A percentile compares a stretch with the other conserved stretches of the same genome.
phyloP scores from a whole-genome alignment of 2,797 vertebrate genomes.

The Peromyscus melanophrys region DNA sequence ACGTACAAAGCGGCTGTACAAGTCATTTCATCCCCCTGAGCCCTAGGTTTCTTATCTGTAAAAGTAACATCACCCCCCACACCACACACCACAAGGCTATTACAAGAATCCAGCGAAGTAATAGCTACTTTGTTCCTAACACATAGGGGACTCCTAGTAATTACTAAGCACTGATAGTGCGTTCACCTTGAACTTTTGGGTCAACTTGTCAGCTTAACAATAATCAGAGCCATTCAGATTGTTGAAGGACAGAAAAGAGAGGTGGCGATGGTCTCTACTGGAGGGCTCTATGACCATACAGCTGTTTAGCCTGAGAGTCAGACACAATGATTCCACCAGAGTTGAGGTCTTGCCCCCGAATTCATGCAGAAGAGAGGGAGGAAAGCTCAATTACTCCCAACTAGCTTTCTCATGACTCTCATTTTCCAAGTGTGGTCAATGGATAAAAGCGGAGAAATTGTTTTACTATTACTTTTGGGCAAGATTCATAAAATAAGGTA shows the following conservation, averaged over 20 bases:
- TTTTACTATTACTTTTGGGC: slow-evolving; percentile 5
- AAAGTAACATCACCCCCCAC: not conserved
- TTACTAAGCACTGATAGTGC: not conserved
- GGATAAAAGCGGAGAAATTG: not conserved
- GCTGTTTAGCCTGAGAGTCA: not conserved
- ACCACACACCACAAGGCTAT: not conserved
- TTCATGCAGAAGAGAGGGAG: not conserved
- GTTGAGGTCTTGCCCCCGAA: not conserved
- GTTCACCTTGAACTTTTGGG: slow-evolving; percentile 8
- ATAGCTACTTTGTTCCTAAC: not conserved
- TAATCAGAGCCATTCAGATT: not conserved
- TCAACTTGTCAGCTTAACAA: slow-evolving; percentile 13
- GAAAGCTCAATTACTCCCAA: not conserved
- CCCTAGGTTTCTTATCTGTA: not conserved
- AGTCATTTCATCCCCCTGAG: not conserved
- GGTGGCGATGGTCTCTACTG: not conserved
- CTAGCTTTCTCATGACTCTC: not conserved
- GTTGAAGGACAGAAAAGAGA: not conserved
- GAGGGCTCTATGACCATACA: not conserved
- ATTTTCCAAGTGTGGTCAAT: not conserved
- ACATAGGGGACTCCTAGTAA: slow-evolving; percentile 39
- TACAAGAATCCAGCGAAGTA: not conserved
- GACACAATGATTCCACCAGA: not conserved
- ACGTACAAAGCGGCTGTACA: not conserved
- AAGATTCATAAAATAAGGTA: not conserved